These are phyloP conservation scores for Pan paniscus DNA, from an alignment of 2,113 vertebrate species.

Conservation along the genomic window DNA sequence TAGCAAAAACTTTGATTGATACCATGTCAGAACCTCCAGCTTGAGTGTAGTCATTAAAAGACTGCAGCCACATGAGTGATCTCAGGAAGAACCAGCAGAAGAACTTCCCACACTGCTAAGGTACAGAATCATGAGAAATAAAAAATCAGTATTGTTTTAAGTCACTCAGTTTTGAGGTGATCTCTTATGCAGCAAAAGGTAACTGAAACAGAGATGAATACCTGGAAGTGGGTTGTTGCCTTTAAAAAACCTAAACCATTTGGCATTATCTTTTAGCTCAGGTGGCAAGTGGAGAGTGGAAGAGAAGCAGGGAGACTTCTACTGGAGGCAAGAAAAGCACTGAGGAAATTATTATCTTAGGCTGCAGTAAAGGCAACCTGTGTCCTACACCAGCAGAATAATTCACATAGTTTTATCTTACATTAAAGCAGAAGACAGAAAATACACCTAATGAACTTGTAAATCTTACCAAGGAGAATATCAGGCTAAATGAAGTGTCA, in stretches of 20 bases:
- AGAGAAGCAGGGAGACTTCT: neutral
- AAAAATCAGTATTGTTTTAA: neutral
- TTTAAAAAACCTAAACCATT: neutral
- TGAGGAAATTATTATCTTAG: neutral
- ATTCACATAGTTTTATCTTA: neutral
- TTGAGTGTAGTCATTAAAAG: neutral
- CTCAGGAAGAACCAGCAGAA: neutral
- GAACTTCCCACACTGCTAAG: neutral
- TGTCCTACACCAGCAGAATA: neutral
- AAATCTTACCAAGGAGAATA: neutral
- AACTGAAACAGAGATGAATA: neutral
- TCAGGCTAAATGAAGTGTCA: neutral
- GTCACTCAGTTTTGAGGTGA: neutral
- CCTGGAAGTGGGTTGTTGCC: neutral
- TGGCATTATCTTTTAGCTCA: neutral
- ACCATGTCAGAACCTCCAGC: too few relatives aligned
- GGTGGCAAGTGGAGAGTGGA: neutral
- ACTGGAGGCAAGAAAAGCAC: accelerated
- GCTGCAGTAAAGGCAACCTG: neutral
- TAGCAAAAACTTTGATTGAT: neutral
- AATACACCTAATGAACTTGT: neutral
- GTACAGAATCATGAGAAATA: neutral
- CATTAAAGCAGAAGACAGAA: neutral
- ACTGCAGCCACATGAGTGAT: neutral
- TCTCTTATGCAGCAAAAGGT: too few relatives aligned